Base-by-base conservation (phyloP, 2,888 invertebrate species). In the Stenurella melanura region DNA sequence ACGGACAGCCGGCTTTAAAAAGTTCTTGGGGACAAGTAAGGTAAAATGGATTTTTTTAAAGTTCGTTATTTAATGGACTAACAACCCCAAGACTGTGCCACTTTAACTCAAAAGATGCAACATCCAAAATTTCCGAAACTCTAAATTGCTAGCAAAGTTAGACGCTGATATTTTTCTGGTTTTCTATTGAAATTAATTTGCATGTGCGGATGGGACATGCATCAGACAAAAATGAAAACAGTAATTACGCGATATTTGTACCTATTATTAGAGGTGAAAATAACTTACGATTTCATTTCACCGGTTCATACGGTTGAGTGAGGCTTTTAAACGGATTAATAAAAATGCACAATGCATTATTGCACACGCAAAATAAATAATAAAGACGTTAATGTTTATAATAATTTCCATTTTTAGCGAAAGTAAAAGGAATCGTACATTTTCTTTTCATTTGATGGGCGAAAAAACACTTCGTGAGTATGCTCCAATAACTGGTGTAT, bases 311-410 rank as follows among this genome's bases (percentile, higher is more conserved):
- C 64, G 64, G 42, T n/a, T 21, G 42, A 64, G 64, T 42, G 42
- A 42, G 12, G 19, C 64, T 34, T 60, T 61, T 69, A 56, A 54
- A 71, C 19, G n/a, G 34, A 38, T 61, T 38, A 34, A 38, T 71
- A 71, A 38, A 61, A 19, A 18, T 42, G 42, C 42, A 42, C 10
- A 6, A 60, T 11, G 18, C 11, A 9, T 15, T 38, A 63, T 18
- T 18, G 10, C 38, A 30, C 64, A 64, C 64, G 64, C 64, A 64
- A 42, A 71, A 61, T 34, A 50, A 50, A 64, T 21, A 71, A 61
- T 34, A 50, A 50, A 50, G 18, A 10, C n/a, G 54, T 12, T 42
- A 11, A 68, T 18, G 34, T 26, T n/a, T 26, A 30, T 57, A 34
- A 56, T 56, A 54, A 68, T 68, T 57, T 56, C 54, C 56, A 34